Base-by-base conservation (phyloP, 2,797 vertebrate species). In the Glossophaga mutica region DNA sequence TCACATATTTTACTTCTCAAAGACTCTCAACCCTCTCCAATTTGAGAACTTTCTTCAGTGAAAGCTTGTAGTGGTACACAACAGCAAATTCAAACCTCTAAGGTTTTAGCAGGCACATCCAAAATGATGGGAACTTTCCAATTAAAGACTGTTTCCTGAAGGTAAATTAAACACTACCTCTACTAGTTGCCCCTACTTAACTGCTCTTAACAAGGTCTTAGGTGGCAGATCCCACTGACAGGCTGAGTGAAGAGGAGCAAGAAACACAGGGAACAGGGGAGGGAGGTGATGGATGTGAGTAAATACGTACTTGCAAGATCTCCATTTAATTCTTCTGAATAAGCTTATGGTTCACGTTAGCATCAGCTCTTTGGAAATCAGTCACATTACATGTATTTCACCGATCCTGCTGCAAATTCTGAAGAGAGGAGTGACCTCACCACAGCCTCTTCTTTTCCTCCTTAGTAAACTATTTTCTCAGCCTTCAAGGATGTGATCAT, bases 281-380 rank as follows among this genome's bases (percentile, higher is more conserved):
- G 44, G 39, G 24, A 67, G 55, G 18, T 74, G 62, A 68, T 3
- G 3, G 46, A 87, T 73, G 46, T 68, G 34, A 94, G 67, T 73
- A 95, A 92, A 81, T 62, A 52, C 6, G 6, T 73, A 18, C 84
- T 81, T 90, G 89, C 93, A 89, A 93, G 46, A 78, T 68, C 71
- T 90, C 74, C 24, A 50, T 62, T 83, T 81, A 65, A 94, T 91
- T 96, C 74, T 92, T 95, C 65, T 48, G 67, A 87, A 94, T 68
- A 48, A 94, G 77, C 4, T 81, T 50, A 26, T 52, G 87, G 74
- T 71, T 91, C 52, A 39, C 0, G 3, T 37, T 70, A 57, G 34
- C 29, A 90, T 32, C 32, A 26, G 42, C 92, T 91, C 85, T 59
- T 82, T 90, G 87, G 95, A 95, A 96, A 96, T 95, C 76, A 90